Conservation (phyloP, 2,797 vertebrate species). For the Percopsis omiscomaycus region DNA sequence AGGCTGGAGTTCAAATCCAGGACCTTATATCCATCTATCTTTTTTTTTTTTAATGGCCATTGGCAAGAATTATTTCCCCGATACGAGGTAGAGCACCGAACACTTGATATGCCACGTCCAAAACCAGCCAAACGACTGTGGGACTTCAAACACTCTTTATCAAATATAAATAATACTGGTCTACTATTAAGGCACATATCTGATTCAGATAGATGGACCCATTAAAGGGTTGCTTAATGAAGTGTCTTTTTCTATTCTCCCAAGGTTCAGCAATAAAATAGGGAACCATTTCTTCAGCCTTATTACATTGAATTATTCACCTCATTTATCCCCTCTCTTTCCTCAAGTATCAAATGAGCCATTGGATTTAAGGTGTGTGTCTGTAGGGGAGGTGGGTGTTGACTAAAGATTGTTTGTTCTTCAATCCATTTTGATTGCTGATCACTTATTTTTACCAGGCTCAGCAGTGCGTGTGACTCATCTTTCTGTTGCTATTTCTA, state of each 20-base stretch:
- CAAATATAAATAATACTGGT: conserved; percentile 75
- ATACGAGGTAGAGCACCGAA: conserved; percentile 43
- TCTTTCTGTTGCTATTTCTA: conserved; percentile 17
- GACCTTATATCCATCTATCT: background rate
- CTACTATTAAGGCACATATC: conserved; percentile 75
- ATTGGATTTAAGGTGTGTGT: background rate
- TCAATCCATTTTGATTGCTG: conserved; percentile 12
- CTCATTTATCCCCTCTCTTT: conserved; percentile 65
- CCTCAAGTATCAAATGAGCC: conserved; percentile 76
- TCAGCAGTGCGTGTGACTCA: conserved; percentile 25
- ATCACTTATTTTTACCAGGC: conserved; percentile 28
- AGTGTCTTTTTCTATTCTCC: conserved; percentile 77
- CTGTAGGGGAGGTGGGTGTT: background rate
- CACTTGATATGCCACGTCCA: conserved; percentile 52
- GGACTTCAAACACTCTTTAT: conserved; percentile 67
- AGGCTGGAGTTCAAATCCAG: too few relatives aligned
- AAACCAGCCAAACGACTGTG: conserved; percentile 36
- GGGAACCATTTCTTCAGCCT: conserved; percentile 84
- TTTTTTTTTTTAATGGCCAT: conserved; percentile 21
- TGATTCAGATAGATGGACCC: conserved; percentile 84
- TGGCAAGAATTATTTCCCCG: conserved; percentile 44
- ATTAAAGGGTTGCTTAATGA: conserved; percentile 79
- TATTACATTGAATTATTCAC: conserved; percentile 85
- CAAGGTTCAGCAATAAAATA: conserved; percentile 81
- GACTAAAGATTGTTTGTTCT: background rate